Evolutionary conservation across 2,888 invertebrate genomes (phyloP).

Genomic region (Muschampia plurimacula): DNA sequence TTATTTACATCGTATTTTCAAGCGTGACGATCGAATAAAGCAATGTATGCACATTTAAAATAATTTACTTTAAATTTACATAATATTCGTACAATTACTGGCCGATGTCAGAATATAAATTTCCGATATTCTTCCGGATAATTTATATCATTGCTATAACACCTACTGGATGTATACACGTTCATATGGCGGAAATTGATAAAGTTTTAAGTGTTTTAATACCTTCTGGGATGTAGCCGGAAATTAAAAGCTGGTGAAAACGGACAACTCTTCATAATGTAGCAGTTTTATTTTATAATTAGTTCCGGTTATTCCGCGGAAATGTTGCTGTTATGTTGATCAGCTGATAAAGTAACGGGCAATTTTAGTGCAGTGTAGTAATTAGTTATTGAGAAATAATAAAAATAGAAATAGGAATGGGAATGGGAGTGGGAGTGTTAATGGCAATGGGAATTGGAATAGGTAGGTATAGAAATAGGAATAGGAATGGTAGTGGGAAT

Average conservation of each 20-base stretch:
- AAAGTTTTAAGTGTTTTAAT: not conserved
- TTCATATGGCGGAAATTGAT: not conserved
- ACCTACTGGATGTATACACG: conserved; percentile 1
- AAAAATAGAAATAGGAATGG: no score
- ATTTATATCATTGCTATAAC: conserved; percentile 29
- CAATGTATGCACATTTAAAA: conserved; percentile 31
- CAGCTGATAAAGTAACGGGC: no score
- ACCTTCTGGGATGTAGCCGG: not conserved
- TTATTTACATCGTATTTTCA: not conserved
- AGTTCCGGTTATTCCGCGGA: no score
- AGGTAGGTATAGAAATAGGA: no score
- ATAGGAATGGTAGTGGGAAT: no score
- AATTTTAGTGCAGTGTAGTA: no score
- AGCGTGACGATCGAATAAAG: conserved; percentile 9
- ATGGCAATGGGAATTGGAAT: no score
- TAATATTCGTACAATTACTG: conserved; percentile 38
- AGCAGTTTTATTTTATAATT: not conserved
- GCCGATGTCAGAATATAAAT: conserved; percentile 38
- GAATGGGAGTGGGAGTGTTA: no score
- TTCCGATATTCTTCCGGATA: conserved; percentile 39
- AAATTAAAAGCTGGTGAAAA: not conserved
- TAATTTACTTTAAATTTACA: conserved; percentile 35
- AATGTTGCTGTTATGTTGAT: no score
- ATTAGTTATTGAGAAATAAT: no score
- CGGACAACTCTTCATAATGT: not conserved